Base-by-base conservation (phyloP, 2,113 vertebrate genomes). In the Oreochromis spilurus region DNA sequence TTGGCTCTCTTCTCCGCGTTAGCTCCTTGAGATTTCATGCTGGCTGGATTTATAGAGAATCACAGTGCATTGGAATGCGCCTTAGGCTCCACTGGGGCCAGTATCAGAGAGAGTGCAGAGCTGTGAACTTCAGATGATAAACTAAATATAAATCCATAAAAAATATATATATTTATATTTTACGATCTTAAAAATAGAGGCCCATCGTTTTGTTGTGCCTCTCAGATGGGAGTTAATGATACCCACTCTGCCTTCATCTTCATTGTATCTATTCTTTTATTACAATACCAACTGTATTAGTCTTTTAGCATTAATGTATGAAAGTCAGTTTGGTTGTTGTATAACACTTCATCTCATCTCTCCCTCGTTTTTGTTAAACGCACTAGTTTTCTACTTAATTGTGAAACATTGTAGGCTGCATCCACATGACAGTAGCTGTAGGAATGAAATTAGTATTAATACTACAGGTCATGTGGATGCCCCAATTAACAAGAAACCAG, bases 11-110 rank as follows among this genome's bases (percentile, higher is more conserved):
- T 78, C 92, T 90, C 90, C 7, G 52, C 45, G 86, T 92, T 85
- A 70, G 84, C 91, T 91, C 92, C 90, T 94, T 89, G 88, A 91
- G 93, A 93, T 94, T 93, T 94, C 92, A 95, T 88, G 92, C 94
- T 83, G 91, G 79, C 89, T 93, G 92, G 91, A 93, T 95, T 95
- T 89, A 90, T 92, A 87, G 91, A 90, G 85, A 92, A 84, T 90
- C 92, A 62, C 87, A 87, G 89, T 57, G 88, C 87, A 82, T 17
- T 31, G 88, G 89, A 87, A 91, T 90, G 53, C 36, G 88, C 90
- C 89, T 65, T 19, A 43, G 81, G 87, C 83, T 93, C 84, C 88
- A 86, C 92, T 16, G 80, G 84, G 84, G 88, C 85, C 85, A 19
- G 75, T 81, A 84, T 87, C 88, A 83, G 40, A 84, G 79, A 72